These are phyloP conservation scores for Pterocles gutturalis DNA, from an alignment of 2,113 vertebrate genomes.

Conservation along the genomic window DNA sequence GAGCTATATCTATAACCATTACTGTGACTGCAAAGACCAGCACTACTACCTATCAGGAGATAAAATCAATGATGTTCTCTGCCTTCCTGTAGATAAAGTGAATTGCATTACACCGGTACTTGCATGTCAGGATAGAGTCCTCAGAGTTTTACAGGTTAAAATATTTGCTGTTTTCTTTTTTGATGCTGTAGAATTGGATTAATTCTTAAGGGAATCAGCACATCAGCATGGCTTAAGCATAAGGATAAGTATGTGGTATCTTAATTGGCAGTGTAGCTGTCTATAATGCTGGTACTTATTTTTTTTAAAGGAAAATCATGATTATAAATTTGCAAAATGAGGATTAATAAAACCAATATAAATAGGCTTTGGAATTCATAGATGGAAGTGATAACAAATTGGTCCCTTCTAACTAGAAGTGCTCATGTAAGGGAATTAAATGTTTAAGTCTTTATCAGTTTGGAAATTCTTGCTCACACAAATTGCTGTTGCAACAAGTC, in stretches of 20 bases:
- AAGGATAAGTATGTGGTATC: neutral
- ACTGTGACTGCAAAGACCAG: conserved; percentile 97
- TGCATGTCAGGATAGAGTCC: conserved; percentile 94
- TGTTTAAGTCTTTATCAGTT: neutral
- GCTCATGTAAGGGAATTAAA: neutral
- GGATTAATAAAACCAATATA: neutral
- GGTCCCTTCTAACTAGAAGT: neutral
- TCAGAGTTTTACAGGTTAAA: conserved; percentile 91
- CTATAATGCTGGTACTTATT: neutral
- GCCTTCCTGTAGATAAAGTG: conserved; percentile 87
- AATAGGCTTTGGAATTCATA: neutral
- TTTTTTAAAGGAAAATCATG: neutral
- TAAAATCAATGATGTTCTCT: conserved; percentile 97
- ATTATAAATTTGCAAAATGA: neutral
- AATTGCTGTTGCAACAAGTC: neutral
- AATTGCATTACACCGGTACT: conserved; percentile 81
- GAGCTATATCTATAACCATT: conserved; percentile 98
- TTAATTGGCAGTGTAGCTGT: neutral
- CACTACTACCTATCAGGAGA: conserved; percentile 96
- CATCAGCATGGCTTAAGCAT: neutral
- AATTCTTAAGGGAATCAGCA: neutral
- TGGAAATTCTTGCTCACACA: neutral
- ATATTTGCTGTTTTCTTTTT: neutral
- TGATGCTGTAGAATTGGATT: neutral
- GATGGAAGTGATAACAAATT: neutral